These are phyloP conservation scores for Ictalurus furcatus DNA, from an alignment of 2,113 vertebrate species.

Conservation along the genomic window DNA sequence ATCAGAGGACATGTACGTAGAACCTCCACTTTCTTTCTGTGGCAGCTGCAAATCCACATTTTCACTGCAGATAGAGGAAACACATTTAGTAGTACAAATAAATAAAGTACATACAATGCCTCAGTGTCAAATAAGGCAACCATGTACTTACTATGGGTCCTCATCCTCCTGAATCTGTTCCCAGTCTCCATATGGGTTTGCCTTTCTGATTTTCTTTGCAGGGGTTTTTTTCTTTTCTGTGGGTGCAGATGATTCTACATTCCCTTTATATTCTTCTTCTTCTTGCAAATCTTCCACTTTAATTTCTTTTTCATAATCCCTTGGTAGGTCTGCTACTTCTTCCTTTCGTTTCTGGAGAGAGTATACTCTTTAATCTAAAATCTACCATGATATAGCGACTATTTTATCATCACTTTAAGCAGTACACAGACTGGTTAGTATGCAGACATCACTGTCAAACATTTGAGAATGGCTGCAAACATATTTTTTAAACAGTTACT, in stretches of 20 bases:
- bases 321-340: conserved; percentile 42
- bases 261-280: neutral
- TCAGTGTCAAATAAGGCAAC: neutral
- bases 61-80: conserved; percentile 69
- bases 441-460: neutral
- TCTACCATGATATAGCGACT: neutral
- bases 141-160: conserved; percentile 78
- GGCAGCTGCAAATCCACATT: conserved; percentile 90
- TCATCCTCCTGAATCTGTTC: conserved; percentile 76
- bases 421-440: neutral
- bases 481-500: neutral
- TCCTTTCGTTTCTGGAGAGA: conserved; percentile 66
- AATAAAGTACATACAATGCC: neutral
- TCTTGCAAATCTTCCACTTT: conserved; percentile 10
- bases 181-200: conserved; percentile 86
- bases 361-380: neutral
- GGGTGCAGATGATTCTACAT: conserved; percentile 1
- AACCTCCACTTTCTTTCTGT: conserved; percentile 63
- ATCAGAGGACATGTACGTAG: conserved; percentile 58
- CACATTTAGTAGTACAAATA: neutral
- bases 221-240: neutral
- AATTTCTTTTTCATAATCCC: conserved; percentile 53
- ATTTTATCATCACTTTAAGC: neutral
- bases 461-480: neutral
- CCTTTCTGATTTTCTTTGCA: conserved; percentile 55